A percentile compares a stretch with the other conserved stretches of the same genome.
phyloP scores from a whole-genome alignment of 2,888 invertebrate species.

The Altica lythri region DNA sequence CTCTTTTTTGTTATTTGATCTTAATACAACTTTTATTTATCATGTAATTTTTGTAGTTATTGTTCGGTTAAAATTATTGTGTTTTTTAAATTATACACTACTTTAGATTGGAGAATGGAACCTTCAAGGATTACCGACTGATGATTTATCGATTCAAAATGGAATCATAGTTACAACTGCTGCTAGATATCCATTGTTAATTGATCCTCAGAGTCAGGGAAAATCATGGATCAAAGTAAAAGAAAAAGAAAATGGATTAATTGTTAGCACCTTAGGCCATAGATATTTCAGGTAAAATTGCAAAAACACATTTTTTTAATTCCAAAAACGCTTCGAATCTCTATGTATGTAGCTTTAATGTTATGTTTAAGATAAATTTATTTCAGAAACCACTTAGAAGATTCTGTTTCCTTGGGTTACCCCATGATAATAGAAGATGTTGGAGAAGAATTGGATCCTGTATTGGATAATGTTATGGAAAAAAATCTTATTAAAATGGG shows the following conservation, averaged over 20 bases:
- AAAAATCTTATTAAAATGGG: conserved; percentile 87
- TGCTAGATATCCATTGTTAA: conserved; percentile 78
- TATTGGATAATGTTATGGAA: conserved; percentile 83
- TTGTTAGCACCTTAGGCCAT: conserved; percentile 67
- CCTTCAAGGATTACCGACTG: conserved; percentile 84
- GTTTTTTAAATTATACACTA: no score
- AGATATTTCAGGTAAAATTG: conserved; percentile 70
- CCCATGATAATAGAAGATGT: conserved; percentile 87
- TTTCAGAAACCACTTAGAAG: conserved; percentile 79
- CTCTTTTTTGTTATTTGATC: no score
- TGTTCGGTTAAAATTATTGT: no score
- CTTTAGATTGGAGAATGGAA: conserved; percentile 85
- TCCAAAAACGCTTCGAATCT: no score
- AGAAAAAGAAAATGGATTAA: conserved; percentile 73
- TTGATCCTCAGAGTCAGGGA: conserved; percentile 93
- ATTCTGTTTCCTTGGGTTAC: conserved; percentile 76
- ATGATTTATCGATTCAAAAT: conserved; percentile 89
- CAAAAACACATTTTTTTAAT: no score
- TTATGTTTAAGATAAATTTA: background rate
- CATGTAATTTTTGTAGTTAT: no score
- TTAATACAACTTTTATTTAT: no score
- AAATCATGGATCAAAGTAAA: conserved; percentile 88
- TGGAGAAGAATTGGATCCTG: conserved; percentile 83
- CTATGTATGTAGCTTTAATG: no score
- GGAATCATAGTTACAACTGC: conserved; percentile 90